These are phyloP conservation scores for Lathronympha strigana DNA, from an alignment of 2,888 invertebrate species.

Conservation along the genomic window DNA sequence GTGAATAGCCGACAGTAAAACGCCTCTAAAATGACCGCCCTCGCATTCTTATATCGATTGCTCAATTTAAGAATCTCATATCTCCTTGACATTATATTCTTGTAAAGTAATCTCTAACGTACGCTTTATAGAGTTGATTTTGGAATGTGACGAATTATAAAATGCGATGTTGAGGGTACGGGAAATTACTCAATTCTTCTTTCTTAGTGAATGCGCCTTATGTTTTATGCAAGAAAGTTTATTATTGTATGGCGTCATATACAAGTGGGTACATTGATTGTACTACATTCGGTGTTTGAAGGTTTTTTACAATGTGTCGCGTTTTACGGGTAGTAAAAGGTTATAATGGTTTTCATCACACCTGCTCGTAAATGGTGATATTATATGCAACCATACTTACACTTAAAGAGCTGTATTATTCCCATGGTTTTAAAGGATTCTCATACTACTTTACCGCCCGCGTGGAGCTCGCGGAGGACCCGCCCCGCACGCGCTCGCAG, in stretches of 20 bases:
- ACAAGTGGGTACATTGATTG: slow-evolving; percentile 6
- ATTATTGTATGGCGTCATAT: background rate
- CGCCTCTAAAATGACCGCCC: slow-evolving; percentile 25
- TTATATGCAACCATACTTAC: too few species aligned
- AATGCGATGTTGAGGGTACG: background rate
- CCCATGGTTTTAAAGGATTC: too few species aligned
- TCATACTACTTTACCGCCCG: too few species aligned
- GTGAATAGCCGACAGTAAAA: slow-evolving; percentile 35
- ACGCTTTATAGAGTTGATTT: background rate
- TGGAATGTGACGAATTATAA: background rate
- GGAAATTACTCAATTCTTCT: background rate
- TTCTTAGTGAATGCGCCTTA: slow-evolving; percentile 4
- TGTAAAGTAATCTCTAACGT: background rate
- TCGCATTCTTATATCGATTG: slow-evolving; percentile 1
- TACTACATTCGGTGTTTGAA: slow-evolving; percentile 28
- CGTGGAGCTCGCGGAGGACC: too few species aligned
- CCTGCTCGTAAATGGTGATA: too few species aligned
- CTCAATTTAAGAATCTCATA: background rate
- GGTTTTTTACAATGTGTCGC: slow-evolving; percentile 40
- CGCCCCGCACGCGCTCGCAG: too few species aligned
- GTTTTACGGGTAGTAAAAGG: slow-evolving; percentile 34
- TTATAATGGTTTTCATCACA: slow-evolving; percentile 38
- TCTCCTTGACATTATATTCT: background rate
- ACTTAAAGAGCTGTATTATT: too few species aligned
- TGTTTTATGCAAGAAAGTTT: background rate